A percentile compares a stretch with the other conserved stretches of the same genome.
Evolutionary conservation across 2,888 invertebrate genomes (phyloP).

Genomic region (Nomada fabriciana): DNA sequence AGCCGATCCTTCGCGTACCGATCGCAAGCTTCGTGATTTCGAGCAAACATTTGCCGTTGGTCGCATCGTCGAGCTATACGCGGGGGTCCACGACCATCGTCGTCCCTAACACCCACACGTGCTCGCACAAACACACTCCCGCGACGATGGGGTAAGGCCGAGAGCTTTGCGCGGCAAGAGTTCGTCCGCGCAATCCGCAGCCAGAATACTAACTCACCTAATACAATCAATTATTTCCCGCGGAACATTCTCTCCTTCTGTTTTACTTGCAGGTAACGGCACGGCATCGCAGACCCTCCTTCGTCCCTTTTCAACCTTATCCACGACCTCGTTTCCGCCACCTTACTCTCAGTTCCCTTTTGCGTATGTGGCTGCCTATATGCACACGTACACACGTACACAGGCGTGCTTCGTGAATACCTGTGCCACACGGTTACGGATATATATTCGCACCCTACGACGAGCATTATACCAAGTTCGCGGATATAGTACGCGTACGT

Average conservation of each 20-base stretch:
- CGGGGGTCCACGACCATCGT: not conserved
- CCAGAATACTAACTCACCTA: conserved; percentile 83
- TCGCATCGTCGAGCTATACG: conserved; percentile 42
- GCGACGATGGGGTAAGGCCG: conserved; percentile 41
- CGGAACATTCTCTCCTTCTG: conserved; percentile 79
- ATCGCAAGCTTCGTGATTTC: conserved; percentile 75
- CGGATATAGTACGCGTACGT: conserved; percentile 32
- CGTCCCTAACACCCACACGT: not conserved
- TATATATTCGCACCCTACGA: conserved; percentile 14
- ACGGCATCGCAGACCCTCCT: conserved; percentile 53
- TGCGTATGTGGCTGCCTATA: conserved; percentile 30
- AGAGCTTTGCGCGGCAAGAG: conserved; percentile 69
- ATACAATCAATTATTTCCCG: conserved; percentile 83
- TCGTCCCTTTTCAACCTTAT: conserved; percentile 61
- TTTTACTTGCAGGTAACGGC: conserved; percentile 77
- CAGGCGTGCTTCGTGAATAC: not conserved
- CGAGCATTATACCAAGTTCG: conserved; percentile 32
- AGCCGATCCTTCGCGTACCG: conserved; percentile 55
- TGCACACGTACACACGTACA: not conserved
- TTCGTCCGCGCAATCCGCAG: conserved; percentile 77
- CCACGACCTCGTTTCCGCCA: conserved; percentile 25
- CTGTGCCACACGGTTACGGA: not conserved
- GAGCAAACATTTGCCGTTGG: conserved; percentile 80
- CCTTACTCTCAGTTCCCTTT: conserved; percentile 28
- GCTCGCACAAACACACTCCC: not conserved